Evolutionary conservation across 2,113 vertebrate species (phyloP).

Genomic region (Anoura caudifer): DNA sequence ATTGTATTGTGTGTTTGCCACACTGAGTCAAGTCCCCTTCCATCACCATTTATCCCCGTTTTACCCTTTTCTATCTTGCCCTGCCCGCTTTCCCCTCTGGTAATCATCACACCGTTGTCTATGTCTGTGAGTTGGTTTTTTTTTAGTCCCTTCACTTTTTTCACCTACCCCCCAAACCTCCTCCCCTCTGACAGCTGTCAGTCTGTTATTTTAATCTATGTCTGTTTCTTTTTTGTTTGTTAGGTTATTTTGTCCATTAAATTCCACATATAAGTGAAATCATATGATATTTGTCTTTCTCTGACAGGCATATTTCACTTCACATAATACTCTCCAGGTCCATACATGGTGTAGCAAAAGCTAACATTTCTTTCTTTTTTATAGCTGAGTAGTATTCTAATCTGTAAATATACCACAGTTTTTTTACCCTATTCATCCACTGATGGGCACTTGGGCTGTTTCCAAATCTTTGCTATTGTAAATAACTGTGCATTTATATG

Average conservation of each 20-base stretch:
- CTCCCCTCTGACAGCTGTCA: background rate
- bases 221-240: background rate
- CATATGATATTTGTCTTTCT: background rate
- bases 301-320: background rate
- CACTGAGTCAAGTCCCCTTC: background rate
- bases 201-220: background rate
- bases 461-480: background rate
- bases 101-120: background rate
- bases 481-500: background rate
- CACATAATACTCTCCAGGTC: background rate
- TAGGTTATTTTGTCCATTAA: no score
- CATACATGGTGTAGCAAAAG: no score
- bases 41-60: background rate
- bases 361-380: no score
- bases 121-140: background rate
- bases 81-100: background rate
- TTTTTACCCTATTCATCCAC: no score
- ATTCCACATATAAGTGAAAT: background rate
- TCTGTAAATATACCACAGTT: no score
- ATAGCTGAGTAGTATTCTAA: no score
- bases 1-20: background rate
- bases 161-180: background rate
- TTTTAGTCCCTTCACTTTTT: background rate
- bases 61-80: background rate
- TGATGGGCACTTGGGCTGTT: background rate